Base-by-base conservation (phyloP, 2,797 vertebrate species). In the Phataginus tetradactyla region DNA sequence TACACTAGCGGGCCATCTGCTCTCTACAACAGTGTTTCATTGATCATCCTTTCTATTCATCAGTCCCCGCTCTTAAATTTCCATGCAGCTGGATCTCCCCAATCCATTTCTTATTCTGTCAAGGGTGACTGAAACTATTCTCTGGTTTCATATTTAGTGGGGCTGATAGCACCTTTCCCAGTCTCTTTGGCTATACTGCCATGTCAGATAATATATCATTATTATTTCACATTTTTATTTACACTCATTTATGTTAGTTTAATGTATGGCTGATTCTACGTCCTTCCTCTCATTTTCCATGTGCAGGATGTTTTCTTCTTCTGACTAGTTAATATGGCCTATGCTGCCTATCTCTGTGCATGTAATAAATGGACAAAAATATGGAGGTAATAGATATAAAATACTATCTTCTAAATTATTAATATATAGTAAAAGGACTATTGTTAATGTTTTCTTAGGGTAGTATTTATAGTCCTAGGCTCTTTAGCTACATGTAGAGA, bases 371-470 rank as follows among this genome's bases (percentile, higher is more conserved):
- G 68, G 32, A 85, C 27, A 85, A 53, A 85, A 86, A 39, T 17
- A 69, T n/a, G 17, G 37, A 27, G 34, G 59, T 72, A 68, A 11
- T 42, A 72, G 32, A 42, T 61, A 64, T 69, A 69, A 94, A 95
- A 72, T 78, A 85, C 37, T 13, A 57, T 27, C 27, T 71, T 85
- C 4, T 51, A 71, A 57, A 32, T 71, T 57, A 51, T 59, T 71
- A 77, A 64, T 32, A 69, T 49, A 29, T 66, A 77, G 11, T 17
- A 68, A 93, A 53, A 51, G 37, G 34, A 81, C 8, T 29, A 61
- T 34, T 79, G 25, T 80, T 64, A 94, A 68, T 49, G 72, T 63
- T 66, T 96, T 94, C 37, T 89, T 63, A 68, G 37, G 49, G 25
- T 85, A 27, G 4, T 63, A 63, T 59, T 14, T 85, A 49, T 21